Evolutionary conservation across 2,888 invertebrate species (phyloP), one percentile per base, ranked within the genome.

Genomic region (Mythimna vitellina): DNA sequence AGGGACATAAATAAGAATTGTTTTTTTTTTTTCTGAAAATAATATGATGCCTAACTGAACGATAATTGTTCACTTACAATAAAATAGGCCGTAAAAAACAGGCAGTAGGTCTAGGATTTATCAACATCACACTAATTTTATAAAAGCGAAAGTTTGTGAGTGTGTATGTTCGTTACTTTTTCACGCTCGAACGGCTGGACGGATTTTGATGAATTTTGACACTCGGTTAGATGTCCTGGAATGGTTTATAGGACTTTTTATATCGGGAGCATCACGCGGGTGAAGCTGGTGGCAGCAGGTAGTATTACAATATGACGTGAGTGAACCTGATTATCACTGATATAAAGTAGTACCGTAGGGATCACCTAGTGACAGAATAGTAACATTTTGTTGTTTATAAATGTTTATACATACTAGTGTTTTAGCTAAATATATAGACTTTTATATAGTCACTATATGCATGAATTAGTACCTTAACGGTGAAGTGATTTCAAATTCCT

Each of bases 341-440:
- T 68, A 65, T 78, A 60, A 53, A 72, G 80, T 87, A 89, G 89
- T 78, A 82, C 81, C 72, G 80, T 91, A 91, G 91, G 91, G 89
- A 90, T 88, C 90, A 91, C 88, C 88, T 83, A 84, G 86, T 74
- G 77, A 83, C 35, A 73, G 64, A 77, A 73, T 80, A 80, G 73
- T 76, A 61, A 87, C 69, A 83, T 88, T 89, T 88, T 89, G 87
- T 86, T 89, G 85, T 90, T 86, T 89, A 80, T 90, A 89, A 86
- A 89, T 87, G 84, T 89, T 88, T 89, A 89, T 85, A 88, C 84
- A 86, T 75, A 82, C 73, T 82, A 85, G 83, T 86, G 86, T 86
- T 87, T 86, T 85, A 86, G 80, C 87, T 85, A 85, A 82, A 76
- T 85, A 82, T 86, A 85, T 82, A 87, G 81, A 86, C 85, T 88